phyloP scores from a whole-genome alignment of 2,888 invertebrate species.

The Spilosoma lubricipeda region DNA sequence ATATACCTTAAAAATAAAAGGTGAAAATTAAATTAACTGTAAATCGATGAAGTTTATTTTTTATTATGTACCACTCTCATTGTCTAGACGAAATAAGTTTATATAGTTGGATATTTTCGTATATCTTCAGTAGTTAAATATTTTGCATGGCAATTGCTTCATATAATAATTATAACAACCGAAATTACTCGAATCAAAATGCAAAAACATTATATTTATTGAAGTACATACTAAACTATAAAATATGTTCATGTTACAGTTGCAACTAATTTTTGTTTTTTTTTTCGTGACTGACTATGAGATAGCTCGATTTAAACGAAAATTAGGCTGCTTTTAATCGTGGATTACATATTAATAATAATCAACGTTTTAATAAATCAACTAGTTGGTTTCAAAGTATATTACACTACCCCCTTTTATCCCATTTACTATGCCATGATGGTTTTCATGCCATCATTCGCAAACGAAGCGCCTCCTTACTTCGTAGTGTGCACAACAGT shows the following conservation, averaged over 20 bases:
- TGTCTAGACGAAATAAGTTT: background rate
- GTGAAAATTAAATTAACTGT: conserved; percentile 64
- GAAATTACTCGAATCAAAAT: background rate
- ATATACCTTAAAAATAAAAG: conserved; percentile 42
- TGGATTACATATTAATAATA: background rate
- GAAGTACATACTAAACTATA: too few species aligned
- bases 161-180: background rate
- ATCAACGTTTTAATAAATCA: background rate
- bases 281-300: too few species aligned
- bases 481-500: too few species aligned
- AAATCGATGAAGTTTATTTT: conserved; percentile 48
- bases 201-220: background rate
- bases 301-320: too few species aligned
- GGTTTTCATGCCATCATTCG: too few species aligned
- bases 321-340: too few species aligned
- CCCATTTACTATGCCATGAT: too few species aligned
- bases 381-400: background rate
- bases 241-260: too few species aligned
- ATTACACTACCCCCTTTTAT: background rate
- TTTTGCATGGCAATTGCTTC: background rate
- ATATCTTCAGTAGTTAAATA: background rate
- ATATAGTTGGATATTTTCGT: background rate
- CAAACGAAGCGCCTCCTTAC: too few species aligned
- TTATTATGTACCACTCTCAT: conserved; percentile 37
- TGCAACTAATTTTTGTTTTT: too few species aligned